Evolutionary conservation across 1,140 invertebrate species (phyloP).

Genomic region (Tetramorium simillimum): DNA sequence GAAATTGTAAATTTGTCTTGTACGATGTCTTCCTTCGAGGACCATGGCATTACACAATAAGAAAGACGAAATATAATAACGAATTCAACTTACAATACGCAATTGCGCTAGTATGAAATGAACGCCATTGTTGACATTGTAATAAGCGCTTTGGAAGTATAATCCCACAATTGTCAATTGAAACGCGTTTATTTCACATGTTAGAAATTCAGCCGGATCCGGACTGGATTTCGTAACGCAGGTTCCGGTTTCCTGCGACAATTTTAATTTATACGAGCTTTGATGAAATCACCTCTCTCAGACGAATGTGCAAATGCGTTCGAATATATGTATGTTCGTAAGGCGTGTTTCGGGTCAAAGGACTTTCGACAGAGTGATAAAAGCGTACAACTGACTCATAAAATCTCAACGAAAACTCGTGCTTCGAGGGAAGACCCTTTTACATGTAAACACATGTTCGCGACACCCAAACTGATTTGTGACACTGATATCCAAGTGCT

Average conservation of each 20-base stretch:
- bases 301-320: constrained; percentile 48
- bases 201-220: constrained; percentile 57
- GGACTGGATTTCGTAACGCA: constrained; percentile 28
- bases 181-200: constrained; percentile 47
- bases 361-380: constrained; percentile 41
- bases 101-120: neutral
- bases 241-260: constrained; percentile 24
- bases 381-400: constrained; percentile 38
- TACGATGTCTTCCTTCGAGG: neutral
- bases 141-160: constrained; percentile 34
- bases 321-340: neutral
- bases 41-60: constrained; percentile 30
- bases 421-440: constrained; percentile 32
- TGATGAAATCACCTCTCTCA: neutral
- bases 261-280: constrained; percentile 36
- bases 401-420: constrained; percentile 41
- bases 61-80: constrained; percentile 37
- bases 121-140: constrained; percentile 44
- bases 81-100: constrained; percentile 16
- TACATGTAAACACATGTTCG: constrained; percentile 52
- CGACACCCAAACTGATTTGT: constrained; percentile 17
- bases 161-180: constrained; percentile 57
- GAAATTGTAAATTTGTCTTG: neutral
- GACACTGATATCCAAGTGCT: neutral
- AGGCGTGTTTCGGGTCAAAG: neutral